These are phyloP conservation scores for Procambarus clarkii DNA, from an alignment of 1,140 invertebrate species.

Conservation along the genomic window DNA sequence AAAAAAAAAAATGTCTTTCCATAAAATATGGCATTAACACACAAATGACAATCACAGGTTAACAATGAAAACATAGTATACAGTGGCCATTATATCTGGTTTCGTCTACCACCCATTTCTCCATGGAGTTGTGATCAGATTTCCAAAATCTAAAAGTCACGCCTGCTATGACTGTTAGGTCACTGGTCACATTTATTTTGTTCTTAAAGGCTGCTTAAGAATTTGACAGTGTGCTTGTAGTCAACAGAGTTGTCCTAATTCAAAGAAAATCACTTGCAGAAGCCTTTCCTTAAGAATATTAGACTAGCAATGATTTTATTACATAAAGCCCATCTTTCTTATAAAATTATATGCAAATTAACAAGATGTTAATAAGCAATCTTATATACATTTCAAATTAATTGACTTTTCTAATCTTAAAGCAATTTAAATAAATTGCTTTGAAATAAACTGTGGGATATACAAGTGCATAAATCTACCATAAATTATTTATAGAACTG, in stretches of 20 bases:
- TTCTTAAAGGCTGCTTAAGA: background rate
- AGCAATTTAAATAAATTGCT: no score
- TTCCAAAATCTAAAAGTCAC: background rate
- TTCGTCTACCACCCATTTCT: background rate
- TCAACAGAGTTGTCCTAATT: background rate
- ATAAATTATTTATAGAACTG: no score
- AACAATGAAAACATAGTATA: constrained; percentile 1
- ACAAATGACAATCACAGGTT: background rate
- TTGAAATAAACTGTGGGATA: no score
- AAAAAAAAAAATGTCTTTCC: background rate
- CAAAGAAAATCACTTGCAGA: no score
- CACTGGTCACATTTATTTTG: background rate
- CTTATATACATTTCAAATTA: no score
- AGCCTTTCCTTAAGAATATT: no score
- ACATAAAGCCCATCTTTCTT: no score
- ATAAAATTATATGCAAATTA: background rate
- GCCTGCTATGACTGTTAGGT: background rate
- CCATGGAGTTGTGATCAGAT: background rate
- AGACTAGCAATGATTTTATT: no score
- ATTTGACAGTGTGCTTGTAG: background rate
- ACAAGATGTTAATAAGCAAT: background rate
- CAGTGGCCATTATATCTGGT: constrained; percentile 5
- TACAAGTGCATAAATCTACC: no score
- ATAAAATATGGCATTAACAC: constrained; percentile 12
- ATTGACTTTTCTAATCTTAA: no score